A percentile compares a stretch with the other conserved stretches of the same genome.
These are phyloP conservation scores for Thrips palmi DNA, from an alignment of 1,140 invertebrate genomes.

Conservation along the genomic window DNA sequence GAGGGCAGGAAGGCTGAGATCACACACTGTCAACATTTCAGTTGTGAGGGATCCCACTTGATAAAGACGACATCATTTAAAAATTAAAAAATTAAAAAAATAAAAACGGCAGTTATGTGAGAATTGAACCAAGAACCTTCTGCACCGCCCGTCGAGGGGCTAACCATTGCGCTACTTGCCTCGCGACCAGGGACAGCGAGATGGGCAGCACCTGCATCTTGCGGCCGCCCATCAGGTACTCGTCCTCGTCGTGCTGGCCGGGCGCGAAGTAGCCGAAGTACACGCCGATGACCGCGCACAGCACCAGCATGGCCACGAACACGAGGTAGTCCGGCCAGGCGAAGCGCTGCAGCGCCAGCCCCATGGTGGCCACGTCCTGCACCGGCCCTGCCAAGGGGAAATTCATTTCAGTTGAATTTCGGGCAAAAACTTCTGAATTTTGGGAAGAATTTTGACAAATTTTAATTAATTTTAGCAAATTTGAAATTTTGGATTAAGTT, in stretches of 20 bases:
- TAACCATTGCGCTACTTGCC: conserved; percentile 30
- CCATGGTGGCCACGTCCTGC: too few species aligned
- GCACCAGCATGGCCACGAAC: conserved; percentile 32
- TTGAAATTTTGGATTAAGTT: too few species aligned
- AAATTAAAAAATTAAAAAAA: too few species aligned
- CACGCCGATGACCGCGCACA: conserved; percentile 38
- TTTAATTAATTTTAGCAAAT: too few species aligned
- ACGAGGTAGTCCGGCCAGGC: conserved; percentile 31
- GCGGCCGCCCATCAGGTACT: conserved; percentile 50
- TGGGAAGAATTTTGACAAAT: too few species aligned
- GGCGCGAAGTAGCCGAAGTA: conserved; percentile 42
- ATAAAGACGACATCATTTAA: too few species aligned
- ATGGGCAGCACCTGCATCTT: conserved; percentile 54
- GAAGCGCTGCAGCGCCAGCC: not conserved
- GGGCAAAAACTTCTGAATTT: too few species aligned
- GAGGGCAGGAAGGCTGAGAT: too few species aligned
- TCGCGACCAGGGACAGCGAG: conserved; percentile 59
- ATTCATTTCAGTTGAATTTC: conserved; percentile 2
- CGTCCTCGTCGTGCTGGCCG: conserved; percentile 29
- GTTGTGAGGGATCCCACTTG: too few species aligned
- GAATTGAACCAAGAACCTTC: too few species aligned
- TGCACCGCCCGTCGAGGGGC: too few species aligned
- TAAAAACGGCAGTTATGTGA: too few species aligned
- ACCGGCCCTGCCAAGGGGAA: not conserved
- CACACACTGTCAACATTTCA: not conserved